phyloP scores from a whole-genome alignment of 2,888 invertebrate species.

The Drosophila maculinotata region DNA sequence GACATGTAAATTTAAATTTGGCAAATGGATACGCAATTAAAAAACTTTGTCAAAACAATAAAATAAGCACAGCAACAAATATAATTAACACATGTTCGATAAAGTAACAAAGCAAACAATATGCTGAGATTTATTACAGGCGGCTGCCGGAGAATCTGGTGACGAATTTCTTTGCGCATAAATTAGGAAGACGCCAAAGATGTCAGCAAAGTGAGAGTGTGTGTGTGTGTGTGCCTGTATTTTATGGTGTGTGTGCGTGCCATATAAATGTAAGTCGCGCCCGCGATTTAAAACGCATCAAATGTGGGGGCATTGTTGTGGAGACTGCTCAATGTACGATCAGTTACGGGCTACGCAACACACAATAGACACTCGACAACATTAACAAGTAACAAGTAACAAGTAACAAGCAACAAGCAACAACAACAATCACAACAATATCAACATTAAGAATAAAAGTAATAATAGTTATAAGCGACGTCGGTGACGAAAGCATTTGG shows the following conservation, averaged over 20 bases:
- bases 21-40: slow-evolving; percentile 14
- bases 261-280: slow-evolving; percentile 31
- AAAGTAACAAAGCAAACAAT: slow-evolving; percentile 26
- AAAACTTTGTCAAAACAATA: slow-evolving; percentile 17
- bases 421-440: slow-evolving; percentile 26
- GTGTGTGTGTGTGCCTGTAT: slow-evolving; percentile 4
- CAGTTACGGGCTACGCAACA: slow-evolving; percentile 49
- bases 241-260: slow-evolving; percentile 2
- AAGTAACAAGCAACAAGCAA: no score
- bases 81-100: slow-evolving; percentile 61
- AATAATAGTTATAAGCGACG: slow-evolving; percentile 48
- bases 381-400: no score
- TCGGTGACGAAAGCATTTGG: slow-evolving; percentile 74
- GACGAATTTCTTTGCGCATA: slow-evolving; percentile 50
- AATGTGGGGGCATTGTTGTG: slow-evolving; percentile 58
- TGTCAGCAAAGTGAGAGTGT: background rate
- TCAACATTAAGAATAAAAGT: slow-evolving; percentile 21
- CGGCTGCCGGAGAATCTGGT: slow-evolving; percentile 22
- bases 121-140: slow-evolving; percentile 50
- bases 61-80: slow-evolving; percentile 8
- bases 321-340: slow-evolving; percentile 53
- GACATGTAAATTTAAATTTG: slow-evolving; percentile 41
- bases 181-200: slow-evolving; percentile 26
- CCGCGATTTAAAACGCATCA: slow-evolving; percentile 57
- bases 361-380: slow-evolving; percentile 50